Base-by-base conservation (phyloP, 2,888 invertebrate species). In the Himalopsyche japonica region DNA sequence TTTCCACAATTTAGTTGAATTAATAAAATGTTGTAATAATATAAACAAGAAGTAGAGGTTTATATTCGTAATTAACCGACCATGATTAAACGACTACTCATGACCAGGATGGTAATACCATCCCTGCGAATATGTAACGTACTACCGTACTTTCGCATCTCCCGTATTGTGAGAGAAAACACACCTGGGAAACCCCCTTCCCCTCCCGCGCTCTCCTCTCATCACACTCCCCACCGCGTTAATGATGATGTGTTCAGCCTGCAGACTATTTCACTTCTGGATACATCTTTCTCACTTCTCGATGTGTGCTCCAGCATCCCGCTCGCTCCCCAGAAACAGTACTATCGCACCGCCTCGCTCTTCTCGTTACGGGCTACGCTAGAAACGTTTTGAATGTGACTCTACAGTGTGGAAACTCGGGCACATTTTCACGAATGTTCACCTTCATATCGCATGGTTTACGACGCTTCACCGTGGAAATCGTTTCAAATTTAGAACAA, bases 241-340 rank as follows among this genome's bases (percentile, higher is more conserved):
- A 95, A 95, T 95, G 95, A 95, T 95, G 94, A 94, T 94, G 94
- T 94, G 94, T 93, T 93, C 94, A 93, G 94, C 94, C 94, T 93
- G 94, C 93, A 93, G 94, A 94, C 94, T 94, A 94, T 93, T 94
- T 94, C 94, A 94, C 94, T 94, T 94, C 93, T 94, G 93, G 93
- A 93, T 92, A 93, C 93, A 92, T 92, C 92, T 92, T 92, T 92
- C 92, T 92, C 92, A 92, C 92, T 92, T 92, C 92, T 92, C 91
- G 90, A 91, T 89, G 88, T 84, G 86, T 86, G 88, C 88, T 89
- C 88, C 91, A 76, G 10, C 47, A 34, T 90, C 89, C 89, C 87
- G 92, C 89, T 86, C 89, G 87, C 90, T 57, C 88, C 87, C 85
- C 79, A 86, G 86, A 84, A n/a, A 84, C 15, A 82, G 86, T 83